These are phyloP conservation scores for Craniophora ligustri DNA, from an alignment of 2,888 invertebrate species.

Conservation along the genomic window DNA sequence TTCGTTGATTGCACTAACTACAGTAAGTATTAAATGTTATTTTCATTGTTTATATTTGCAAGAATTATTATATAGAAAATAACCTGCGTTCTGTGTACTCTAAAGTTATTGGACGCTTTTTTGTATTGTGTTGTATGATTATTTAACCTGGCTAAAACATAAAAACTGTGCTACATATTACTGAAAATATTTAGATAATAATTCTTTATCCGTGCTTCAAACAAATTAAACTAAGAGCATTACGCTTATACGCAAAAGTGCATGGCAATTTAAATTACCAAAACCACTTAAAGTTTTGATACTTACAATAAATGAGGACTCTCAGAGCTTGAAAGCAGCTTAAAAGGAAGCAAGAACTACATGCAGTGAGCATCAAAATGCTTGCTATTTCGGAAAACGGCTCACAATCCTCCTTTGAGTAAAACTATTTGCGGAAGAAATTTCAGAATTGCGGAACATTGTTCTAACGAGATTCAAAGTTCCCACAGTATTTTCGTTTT, in stretches of 20 bases:
- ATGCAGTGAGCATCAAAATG: conserved; percentile 5
- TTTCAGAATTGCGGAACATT: conserved; percentile 31
- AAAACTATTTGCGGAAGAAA: conserved; percentile 50
- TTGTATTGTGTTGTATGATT: no score
- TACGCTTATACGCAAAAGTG: not conserved
- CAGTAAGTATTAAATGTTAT: no score
- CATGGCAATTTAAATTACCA: not conserved
- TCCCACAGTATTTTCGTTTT: conserved; percentile 47
- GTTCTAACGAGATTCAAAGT: conserved; percentile 28
- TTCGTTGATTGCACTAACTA: no score
- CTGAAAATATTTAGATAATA: no score
- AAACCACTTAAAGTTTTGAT: conserved; percentile 9
- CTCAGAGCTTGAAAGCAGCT: not conserved
- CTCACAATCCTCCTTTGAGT: conserved; percentile 7
- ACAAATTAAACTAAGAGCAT: not conserved
- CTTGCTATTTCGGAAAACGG: conserved; percentile 12
- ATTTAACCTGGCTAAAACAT: no score
- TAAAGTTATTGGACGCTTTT: no score
- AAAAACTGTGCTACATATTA: no score
- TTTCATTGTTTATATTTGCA: no score
- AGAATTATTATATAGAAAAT: no score
- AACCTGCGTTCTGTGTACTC: no score
- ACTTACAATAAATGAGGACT: conserved; percentile 3
- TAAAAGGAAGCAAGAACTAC: conserved; percentile 1
- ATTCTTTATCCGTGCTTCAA: no score